Conservation (phyloP, 2,797 vertebrate genomes). For the Anomalospiza imberbis region DNA sequence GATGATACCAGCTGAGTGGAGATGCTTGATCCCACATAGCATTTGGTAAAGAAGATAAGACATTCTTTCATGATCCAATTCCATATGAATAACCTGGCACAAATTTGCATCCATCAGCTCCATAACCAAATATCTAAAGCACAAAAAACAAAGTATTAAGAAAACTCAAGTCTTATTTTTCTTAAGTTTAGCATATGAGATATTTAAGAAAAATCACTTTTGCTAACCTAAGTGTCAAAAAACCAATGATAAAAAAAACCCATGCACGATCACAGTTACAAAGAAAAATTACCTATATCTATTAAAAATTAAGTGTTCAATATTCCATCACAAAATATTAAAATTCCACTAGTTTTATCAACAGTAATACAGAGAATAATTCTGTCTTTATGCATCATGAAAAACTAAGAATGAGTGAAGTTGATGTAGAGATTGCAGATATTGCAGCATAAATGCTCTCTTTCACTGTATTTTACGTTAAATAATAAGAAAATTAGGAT, state of each 20-base stretch:
- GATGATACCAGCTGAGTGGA: constrained; percentile 96
- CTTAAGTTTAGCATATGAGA: background rate
- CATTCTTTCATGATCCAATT: constrained; percentile 97
- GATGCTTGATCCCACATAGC: constrained; percentile 95
- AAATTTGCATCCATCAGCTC: constrained; percentile 97
- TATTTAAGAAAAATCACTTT: background rate
- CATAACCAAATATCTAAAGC: constrained; percentile 92
- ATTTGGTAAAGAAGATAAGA: constrained; percentile 98
- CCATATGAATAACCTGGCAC: constrained; percentile 99
- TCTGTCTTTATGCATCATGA: background rate
- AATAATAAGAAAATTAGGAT: background rate
- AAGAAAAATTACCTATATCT: background rate
- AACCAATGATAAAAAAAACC: background rate
- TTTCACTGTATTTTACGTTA: background rate
- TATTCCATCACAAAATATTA: background rate
- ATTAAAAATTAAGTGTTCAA: background rate
- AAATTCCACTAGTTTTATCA: background rate
- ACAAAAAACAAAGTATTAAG: constrained; percentile 6
- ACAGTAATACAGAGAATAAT: background rate
- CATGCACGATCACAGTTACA: background rate
- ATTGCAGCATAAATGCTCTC: background rate
- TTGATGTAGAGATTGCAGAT: background rate
- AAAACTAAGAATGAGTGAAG: background rate
- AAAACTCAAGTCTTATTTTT: background rate
- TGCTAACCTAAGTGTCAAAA: background rate